Percentiles rank a stretch among this genome's conserved stretches.
These are phyloP conservation scores for Anomalospiza imberbis DNA, from an alignment of 2,797 vertebrate species.

Conservation along the genomic window DNA sequence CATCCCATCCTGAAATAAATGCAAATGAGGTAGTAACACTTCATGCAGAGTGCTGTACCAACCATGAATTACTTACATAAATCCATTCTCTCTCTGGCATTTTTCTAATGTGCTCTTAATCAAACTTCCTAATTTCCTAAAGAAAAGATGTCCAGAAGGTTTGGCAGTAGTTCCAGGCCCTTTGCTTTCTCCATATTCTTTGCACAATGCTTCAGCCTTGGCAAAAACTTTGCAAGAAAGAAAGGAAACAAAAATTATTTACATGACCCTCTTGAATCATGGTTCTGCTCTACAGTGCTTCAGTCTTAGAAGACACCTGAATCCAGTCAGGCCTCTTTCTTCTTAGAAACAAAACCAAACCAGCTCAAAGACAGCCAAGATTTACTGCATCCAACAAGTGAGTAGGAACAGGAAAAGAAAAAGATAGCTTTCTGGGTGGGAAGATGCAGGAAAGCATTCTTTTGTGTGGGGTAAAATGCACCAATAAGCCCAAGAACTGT, in stretches of 20 bases:
- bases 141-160: conserved; percentile 96
- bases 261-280: background rate
- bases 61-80: conserved; percentile 85
- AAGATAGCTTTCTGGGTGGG: background rate
- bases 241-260: background rate
- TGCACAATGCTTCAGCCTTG: conserved; percentile 89
- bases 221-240: conserved; percentile 80
- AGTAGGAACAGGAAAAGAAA: background rate
- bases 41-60: background rate
- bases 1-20: background rate
- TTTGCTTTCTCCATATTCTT: conserved; percentile 96
- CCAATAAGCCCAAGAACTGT: background rate
- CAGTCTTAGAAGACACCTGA: background rate
- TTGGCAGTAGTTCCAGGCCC: conserved; percentile 92
- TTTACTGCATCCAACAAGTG: background rate
- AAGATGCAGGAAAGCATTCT: background rate
- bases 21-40: background rate
- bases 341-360: conserved; percentile 6
- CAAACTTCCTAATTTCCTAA: conserved; percentile 87
- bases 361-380: background rate
- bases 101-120: conserved; percentile 94
- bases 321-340: background rate
- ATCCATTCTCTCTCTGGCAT: conserved; percentile 95
- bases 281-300: background rate
- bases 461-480: background rate